Percentiles rank a stretch among this genome's conserved stretches.
These are phyloP conservation scores for Nannoperca australis DNA, from an alignment of 2,797 vertebrate genomes.

Conservation along the genomic window DNA sequence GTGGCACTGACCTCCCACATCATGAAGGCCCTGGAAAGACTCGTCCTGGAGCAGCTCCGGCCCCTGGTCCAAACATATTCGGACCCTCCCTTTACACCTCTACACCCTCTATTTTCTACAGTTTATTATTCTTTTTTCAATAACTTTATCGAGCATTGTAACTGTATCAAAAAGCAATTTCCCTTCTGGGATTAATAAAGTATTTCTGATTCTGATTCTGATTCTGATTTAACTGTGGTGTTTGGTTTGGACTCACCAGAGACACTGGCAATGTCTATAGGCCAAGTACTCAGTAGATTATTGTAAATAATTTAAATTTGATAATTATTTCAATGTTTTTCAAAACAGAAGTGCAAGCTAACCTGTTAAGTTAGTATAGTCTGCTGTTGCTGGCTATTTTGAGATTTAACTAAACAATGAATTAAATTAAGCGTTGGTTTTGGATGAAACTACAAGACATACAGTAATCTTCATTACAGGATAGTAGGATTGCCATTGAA, in stretches of 20 bases:
- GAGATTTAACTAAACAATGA: slow-evolving; percentile 50
- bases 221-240: neutral
- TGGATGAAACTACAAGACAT: slow-evolving; percentile 43
- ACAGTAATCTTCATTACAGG: slow-evolving; percentile 49
- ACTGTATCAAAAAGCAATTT: too few relatives aligned
- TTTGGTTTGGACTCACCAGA: neutral
- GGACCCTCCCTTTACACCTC: too few relatives aligned
- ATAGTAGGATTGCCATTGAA: slow-evolving; percentile 63
- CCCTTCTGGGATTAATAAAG: too few relatives aligned
- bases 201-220: too few relatives aligned
- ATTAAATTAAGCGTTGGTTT: slow-evolving; percentile 43
- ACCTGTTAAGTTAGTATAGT: slow-evolving; percentile 11
- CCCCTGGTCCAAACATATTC: too few relatives aligned
- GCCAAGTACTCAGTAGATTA: neutral
- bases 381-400: slow-evolving; percentile 15
- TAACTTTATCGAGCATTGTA: too few relatives aligned
- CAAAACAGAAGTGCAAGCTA: neutral
- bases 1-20: too few relatives aligned
- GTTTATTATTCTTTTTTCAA: too few relatives aligned
- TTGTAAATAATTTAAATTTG: neutral
- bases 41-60: too few relatives aligned
- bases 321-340: slow-evolving; percentile 2
- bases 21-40: too few relatives aligned
- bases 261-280: neutral
- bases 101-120: too few relatives aligned